Conservation (phyloP, 2,888 invertebrate species). For the Noctuana brunneofusca region DNA sequence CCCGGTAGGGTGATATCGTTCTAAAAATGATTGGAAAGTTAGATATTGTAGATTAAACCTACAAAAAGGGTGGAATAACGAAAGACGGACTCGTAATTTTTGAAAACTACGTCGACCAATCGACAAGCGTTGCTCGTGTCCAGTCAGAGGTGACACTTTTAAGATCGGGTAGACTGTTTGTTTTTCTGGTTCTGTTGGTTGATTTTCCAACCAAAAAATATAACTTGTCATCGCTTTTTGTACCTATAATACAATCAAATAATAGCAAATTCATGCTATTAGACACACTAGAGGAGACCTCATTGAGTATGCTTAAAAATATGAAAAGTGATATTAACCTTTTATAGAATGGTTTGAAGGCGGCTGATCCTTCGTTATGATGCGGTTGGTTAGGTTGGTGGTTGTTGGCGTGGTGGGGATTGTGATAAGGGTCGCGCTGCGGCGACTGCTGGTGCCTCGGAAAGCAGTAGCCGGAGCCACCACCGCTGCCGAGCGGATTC, state of each 20-base stretch:
- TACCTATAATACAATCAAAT: too few relatives aligned
- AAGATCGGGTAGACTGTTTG: too few relatives aligned
- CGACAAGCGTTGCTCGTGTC: too few relatives aligned
- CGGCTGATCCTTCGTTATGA: conserved; percentile 84
- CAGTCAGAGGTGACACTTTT: too few relatives aligned
- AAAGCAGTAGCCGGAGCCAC: conserved; percentile 81
- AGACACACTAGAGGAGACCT: neutral
- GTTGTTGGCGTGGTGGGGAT: conserved; percentile 77
- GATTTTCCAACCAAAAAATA: too few relatives aligned
- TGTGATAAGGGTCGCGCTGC: conserved; percentile 82
- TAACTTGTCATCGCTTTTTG: too few relatives aligned
- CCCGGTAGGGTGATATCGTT: neutral
- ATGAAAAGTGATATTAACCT: conserved; percentile 83
- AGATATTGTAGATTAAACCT: neutral
- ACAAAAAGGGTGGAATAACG: neutral
- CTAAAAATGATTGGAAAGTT: neutral
- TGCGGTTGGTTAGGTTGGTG: conserved; percentile 77
- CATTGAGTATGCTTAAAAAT: conserved; percentile 1
- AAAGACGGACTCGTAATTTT: too few relatives aligned
- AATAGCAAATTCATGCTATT: too few relatives aligned
- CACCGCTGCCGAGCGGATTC: conserved; percentile 87
- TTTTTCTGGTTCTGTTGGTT: too few relatives aligned
- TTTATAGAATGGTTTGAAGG: conserved; percentile 95
- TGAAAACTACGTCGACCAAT: too few relatives aligned
- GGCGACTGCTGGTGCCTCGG: conserved; percentile 79